Percentiles rank a stretch among this genome's conserved stretches.
These are phyloP conservation scores for Proisotoma minuta DNA, from an alignment of 2,888 invertebrate genomes.

Conservation along the genomic window DNA sequence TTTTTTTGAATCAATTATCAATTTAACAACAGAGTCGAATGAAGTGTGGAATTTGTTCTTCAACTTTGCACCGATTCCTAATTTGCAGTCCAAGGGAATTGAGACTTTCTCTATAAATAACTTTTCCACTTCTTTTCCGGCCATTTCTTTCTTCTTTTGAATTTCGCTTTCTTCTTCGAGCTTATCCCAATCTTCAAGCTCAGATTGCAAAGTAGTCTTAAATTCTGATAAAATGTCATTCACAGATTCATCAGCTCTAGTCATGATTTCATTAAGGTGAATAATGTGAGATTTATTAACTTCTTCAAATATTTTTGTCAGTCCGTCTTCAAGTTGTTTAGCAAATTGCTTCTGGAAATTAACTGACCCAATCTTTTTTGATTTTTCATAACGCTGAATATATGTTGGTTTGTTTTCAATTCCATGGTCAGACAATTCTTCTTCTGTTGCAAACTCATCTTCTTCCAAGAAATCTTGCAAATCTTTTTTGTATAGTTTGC, in stretches of 20 bases:
- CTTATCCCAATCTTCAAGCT: neutral
- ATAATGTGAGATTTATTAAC: neutral
- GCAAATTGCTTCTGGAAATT: neutral
- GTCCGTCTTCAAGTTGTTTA: neutral
- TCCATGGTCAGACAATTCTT: conserved; percentile 6
- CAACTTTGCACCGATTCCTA: too few species aligned
- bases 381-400: neutral
- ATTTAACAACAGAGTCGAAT: too few species aligned
- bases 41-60: too few species aligned
- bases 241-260: neutral
- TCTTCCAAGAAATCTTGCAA: neutral
- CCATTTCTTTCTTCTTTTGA: neutral
- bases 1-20: too few species aligned
- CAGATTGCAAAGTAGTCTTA: neutral
- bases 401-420: neutral
- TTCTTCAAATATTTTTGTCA: neutral
- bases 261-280: neutral
- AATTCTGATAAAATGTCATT: neutral
- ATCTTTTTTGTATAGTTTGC: neutral
- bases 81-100: too few species aligned
- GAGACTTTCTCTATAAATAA: too few species aligned
- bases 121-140: neutral
- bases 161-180: neutral
- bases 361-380: neutral
- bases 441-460: conserved; percentile 7